Evolutionary conservation across 1,140 invertebrate genomes (phyloP), one percentile per base, ranked within the genome.

Genomic region (Hylaeus volcanicus): DNA sequence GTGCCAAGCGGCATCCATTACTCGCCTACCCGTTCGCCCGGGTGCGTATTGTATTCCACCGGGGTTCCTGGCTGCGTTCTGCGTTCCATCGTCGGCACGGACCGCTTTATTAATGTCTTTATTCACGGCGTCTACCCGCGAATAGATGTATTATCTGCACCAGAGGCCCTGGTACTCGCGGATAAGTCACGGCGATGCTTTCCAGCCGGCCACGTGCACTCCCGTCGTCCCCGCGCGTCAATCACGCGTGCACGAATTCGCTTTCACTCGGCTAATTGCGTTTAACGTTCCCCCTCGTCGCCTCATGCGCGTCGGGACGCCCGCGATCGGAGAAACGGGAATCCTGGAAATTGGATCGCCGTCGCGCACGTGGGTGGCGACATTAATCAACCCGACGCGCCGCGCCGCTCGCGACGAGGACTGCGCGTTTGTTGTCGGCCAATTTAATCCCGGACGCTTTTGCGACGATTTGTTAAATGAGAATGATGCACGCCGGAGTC

Each of bases 51-150:
- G 82, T 82, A 26, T 87, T 87, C 83, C 85, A 77, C 39, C 64
- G 65, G 60, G 72, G 70, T 86, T 69, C 72, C 75, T 78, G 74
- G 70, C 81, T 66, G 65, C 58, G 55, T 43, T 60, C 75, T 71
- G 56, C 74, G 73, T 75, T 74, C 70, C 48, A 70, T 56, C 84
- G 79, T 72, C 85, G 83, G 81, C 87, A 74, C 83, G 87, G 78
- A 61, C 56, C 14, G 68, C 78, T 79, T 89, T 88, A 88, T 89
- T 89, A 89, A 89, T 88, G 87, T 89, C 88, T 89, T 84, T 87
- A 88, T 87, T 88, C 83, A 68, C 75, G 79, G 79, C 80, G 80
- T 73, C 53, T 74, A 66, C 75, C 72, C 74, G 73, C 82, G 76
- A 79, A 84, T 81, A 78, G 75, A 79, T 77, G 75, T 55, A 78